Evolutionary conservation across 1,140 invertebrate species (phyloP).

Genomic region (Pseudomyrmex flavicornis): DNA sequence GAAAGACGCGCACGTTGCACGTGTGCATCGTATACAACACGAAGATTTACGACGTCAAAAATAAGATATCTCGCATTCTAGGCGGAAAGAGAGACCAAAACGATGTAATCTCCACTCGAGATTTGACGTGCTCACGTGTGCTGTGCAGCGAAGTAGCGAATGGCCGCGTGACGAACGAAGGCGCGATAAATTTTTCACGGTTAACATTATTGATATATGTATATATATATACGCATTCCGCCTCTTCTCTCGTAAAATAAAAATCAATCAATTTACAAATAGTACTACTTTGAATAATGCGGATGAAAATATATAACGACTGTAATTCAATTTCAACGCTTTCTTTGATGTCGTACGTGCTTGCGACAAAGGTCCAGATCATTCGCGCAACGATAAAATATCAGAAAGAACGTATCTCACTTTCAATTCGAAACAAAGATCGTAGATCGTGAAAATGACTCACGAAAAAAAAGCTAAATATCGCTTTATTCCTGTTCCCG

Average conservation of each 20-base stretch:
- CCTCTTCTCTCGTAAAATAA: slow-evolving; percentile 24
- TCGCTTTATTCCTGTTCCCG: neutral
- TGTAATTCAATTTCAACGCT: neutral
- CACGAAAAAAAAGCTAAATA: neutral
- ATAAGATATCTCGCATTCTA: slow-evolving; percentile 37
- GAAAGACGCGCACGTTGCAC: neutral
- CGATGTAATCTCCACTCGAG: slow-evolving; percentile 74
- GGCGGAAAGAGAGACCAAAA: slow-evolving; percentile 48
- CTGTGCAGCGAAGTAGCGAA: slow-evolving; percentile 32
- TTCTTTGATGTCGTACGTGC: neutral
- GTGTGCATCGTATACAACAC: neutral
- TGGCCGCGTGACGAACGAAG: slow-evolving; percentile 40
- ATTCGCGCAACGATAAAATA: neutral
- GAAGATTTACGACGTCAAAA: slow-evolving; percentile 36
- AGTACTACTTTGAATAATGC: neutral
- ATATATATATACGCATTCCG: slow-evolving; percentile 27
- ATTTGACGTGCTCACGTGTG: slow-evolving; percentile 64
- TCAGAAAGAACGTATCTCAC: neutral
- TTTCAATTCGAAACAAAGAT: neutral
- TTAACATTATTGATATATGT: slow-evolving; percentile 28
- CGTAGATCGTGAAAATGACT: slow-evolving; percentile 1
- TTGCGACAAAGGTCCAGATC: neutral
- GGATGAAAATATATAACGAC: neutral
- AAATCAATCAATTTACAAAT: slow-evolving; percentile 58
- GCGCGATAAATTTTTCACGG: slow-evolving; percentile 65